Base-by-base conservation (phyloP, 2,113 vertebrate species). In the Malaclemys terrapin region DNA sequence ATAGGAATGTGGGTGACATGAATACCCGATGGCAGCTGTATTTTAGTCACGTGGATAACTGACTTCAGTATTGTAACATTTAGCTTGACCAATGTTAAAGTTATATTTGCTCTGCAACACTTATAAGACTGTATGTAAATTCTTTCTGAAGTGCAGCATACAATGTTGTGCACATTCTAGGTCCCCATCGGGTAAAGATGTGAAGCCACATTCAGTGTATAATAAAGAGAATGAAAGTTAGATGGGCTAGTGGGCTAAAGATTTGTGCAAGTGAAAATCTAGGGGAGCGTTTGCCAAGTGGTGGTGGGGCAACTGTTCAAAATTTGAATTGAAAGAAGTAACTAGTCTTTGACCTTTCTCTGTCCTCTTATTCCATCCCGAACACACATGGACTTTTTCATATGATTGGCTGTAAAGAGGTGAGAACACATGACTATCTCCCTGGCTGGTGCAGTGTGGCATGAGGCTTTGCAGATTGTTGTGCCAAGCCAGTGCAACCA, bases 381-480 rank as follows among this genome's bases (percentile, higher is more conserved):
- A 88, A 38, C 24, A 20, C 52, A 22, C 2, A 80, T 38, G 10
- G 87, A 49, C 89, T 92, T 94, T 92, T 57, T 75, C 42, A 50
- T 47, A 59, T 80, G 75, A 42, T 82, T 72, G 62, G 88, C 47
- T 29, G 31, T 90, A 35, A 80, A 87, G 92, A 91, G 89, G 91
- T 85, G 94, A 82, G 82, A 93, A 50, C 7, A 69, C 80, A 88
- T 0, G 0, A 89, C 92, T 91, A 83, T 93, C 72, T 97, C 38
- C 91, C 65, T 94, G 81, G 53, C 85, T 94, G 50, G 6, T 27
- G 76, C 0, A 0, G 50, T 1, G 1, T 45, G 89, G 86, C 84
- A 76, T 57, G 56, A 91, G 69, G 85, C 87, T 93, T 96, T 85
- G 85, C 88, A 85, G 95, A 95, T 29, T 94, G 85, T 52, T 29